Percentiles rank a stretch among this genome's conserved stretches.
Evolutionary conservation across 2,113 vertebrate species (phyloP).

Genomic region (Callaeas wilsoni): DNA sequence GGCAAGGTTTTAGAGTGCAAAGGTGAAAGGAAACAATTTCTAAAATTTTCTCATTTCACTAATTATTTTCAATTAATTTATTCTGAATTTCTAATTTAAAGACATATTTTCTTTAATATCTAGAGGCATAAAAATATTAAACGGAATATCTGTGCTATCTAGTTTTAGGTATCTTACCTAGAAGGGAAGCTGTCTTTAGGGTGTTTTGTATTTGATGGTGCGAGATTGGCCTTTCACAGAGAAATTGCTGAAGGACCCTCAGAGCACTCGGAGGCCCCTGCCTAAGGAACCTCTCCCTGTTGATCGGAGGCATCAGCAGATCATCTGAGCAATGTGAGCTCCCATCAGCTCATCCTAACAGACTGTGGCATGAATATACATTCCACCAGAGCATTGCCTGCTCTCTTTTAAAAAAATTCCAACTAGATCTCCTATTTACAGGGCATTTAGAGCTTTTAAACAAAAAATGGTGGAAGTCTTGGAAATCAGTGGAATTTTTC

Average conservation of each 20-base stretch:
- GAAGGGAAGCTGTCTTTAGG: neutral
- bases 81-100: neutral
- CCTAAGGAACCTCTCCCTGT: neutral
- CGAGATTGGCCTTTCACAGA: neutral
- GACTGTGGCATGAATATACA: neutral
- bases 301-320: neutral
- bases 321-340: neutral
- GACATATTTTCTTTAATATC: neutral
- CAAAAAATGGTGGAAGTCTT: neutral
- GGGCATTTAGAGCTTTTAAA: neutral
- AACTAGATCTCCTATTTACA: neutral
- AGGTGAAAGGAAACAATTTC: neutral
- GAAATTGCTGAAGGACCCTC: neutral
- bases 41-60: neutral
- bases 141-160: neutral
- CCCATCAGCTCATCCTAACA: neutral
- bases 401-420: neutral
- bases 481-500: neutral
- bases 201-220: neutral
- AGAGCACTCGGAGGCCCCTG: neutral
- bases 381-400: accelerated
- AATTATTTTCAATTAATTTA: neutral
- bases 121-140: neutral
- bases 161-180: neutral
- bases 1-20: neutral